Conservation (phyloP, 1,140 invertebrate species). For the Macrobrachium nipponense region DNA sequence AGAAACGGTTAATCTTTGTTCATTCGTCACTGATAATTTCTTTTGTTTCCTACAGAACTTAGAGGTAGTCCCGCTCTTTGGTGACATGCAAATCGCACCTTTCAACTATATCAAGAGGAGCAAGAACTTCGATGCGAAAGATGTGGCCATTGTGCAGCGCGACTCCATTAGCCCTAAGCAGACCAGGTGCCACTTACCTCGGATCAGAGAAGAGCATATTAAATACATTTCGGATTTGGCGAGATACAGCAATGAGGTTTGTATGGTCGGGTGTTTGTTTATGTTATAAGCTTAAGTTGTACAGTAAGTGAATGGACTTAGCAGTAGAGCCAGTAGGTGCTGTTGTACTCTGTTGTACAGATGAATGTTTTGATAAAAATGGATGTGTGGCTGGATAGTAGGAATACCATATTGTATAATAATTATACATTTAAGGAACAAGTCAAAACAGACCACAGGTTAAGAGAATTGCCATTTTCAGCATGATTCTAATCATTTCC, state of each 20-base stretch:
- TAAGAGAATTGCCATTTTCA: constrained; percentile 1
- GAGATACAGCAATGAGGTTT: constrained; percentile 91
- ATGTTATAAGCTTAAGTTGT: background rate
- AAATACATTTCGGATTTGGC: constrained; percentile 97
- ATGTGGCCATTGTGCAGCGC: constrained; percentile 93
- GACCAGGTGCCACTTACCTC: constrained; percentile 95
- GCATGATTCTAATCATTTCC: background rate
- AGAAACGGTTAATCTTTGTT: no score
- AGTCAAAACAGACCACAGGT: background rate
- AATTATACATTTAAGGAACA: no score
- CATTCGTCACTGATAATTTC: background rate
- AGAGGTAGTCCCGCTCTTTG: constrained; percentile 98
- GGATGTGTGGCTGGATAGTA: no score
- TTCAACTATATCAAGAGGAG: constrained; percentile 98
- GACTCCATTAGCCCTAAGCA: constrained; percentile 85
- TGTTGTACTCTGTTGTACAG: no score
- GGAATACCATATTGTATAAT: no score
- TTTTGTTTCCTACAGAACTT: constrained; percentile 75
- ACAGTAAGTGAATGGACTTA: no score
- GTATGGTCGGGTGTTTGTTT: constrained; percentile 23
- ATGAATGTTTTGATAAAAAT: no score
- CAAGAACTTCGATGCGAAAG: constrained; percentile 90
- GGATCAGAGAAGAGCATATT: constrained; percentile 96
- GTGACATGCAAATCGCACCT: constrained; percentile 99
- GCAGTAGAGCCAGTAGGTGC: no score